A percentile compares a stretch with the other conserved stretches of the same genome.
Evolutionary conservation across 2,113 vertebrate genomes (phyloP).

Genomic region (Pedetes capensis): DNA sequence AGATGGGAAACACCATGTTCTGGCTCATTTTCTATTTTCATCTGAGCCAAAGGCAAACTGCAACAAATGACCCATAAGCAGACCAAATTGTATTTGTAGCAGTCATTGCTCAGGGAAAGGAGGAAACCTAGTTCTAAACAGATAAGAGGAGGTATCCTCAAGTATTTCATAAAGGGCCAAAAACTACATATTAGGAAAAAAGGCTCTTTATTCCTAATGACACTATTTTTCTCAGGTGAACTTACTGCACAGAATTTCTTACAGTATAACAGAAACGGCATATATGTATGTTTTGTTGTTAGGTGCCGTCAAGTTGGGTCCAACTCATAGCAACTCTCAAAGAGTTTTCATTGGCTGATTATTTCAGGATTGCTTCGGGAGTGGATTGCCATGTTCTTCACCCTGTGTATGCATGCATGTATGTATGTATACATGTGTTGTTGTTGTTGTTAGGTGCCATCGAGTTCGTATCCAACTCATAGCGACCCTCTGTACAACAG

Average conservation of each 20-base stretch:
- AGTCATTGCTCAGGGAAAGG: neutral
- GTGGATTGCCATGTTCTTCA: too few species aligned
- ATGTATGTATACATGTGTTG: too few species aligned
- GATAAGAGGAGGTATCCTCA: neutral
- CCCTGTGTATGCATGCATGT: too few species aligned
- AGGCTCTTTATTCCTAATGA: neutral
- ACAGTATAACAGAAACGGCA: neutral
- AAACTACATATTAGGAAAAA: neutral
- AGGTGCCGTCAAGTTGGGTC: too few species aligned
- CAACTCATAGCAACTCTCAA: too few species aligned
- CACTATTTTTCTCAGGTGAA: neutral
- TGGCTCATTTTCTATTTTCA: conserved; percentile 62
- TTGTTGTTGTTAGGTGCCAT: too few species aligned
- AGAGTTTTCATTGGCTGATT: too few species aligned
- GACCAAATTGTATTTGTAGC: neutral
- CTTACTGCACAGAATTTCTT: neutral
- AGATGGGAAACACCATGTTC: conserved; percentile 45
- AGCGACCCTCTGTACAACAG: too few species aligned
- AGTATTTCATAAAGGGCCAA: neutral
- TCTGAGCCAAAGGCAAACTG: conserved; percentile 60
- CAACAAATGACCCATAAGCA: conserved; percentile 46
- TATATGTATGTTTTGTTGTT: neutral
- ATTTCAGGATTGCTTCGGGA: too few species aligned
- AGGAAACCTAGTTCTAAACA: conserved; percentile 21
- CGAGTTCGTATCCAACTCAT: too few species aligned